phyloP scores from a whole-genome alignment of 1,140 invertebrate genomes.

The Zophobas atratus region DNA sequence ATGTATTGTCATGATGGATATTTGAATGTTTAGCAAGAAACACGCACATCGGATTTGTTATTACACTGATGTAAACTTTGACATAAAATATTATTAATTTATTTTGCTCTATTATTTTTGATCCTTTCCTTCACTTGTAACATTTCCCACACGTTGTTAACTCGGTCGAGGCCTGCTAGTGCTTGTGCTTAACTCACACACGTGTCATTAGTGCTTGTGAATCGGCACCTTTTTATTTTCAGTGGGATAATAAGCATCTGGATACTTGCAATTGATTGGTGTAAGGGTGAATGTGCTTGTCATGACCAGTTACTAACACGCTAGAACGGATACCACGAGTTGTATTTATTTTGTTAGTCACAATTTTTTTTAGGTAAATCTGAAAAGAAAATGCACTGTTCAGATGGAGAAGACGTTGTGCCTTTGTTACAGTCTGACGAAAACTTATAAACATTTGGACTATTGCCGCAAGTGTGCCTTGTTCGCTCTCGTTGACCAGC shows the following conservation, averaged over 20 bases:
- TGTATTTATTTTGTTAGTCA: slow-evolving; percentile 22
- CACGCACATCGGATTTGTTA: slow-evolving; percentile 48
- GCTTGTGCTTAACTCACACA: slow-evolving; percentile 12
- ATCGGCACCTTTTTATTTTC: background rate
- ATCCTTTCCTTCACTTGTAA: slow-evolving; percentile 39
- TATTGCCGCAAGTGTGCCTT: slow-evolving; percentile 32
- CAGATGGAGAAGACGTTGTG: slow-evolving; percentile 39
- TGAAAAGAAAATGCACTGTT: slow-evolving; percentile 42
- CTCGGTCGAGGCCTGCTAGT: slow-evolving; percentile 30
- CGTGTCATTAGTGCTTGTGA: background rate
- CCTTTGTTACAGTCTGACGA: slow-evolving; percentile 36
- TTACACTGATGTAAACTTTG: slow-evolving; percentile 48
- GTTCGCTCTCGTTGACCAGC: slow-evolving; percentile 7
- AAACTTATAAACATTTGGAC: slow-evolving; percentile 14
- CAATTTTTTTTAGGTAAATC: slow-evolving; percentile 42
- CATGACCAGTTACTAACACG: slow-evolving; percentile 19
- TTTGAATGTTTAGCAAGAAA: slow-evolving; percentile 39
- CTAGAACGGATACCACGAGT: background rate
- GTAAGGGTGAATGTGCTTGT: slow-evolving; percentile 30
- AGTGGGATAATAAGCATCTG: background rate
- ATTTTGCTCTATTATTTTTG: slow-evolving; percentile 51
- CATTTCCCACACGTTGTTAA: slow-evolving; percentile 36
- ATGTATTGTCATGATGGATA: slow-evolving; percentile 38
- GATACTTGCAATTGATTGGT: too few species aligned
- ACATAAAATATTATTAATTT: slow-evolving; percentile 49